These are phyloP conservation scores for Elephantulus edwardii DNA, from an alignment of 2,113 vertebrate genomes.

Conservation along the genomic window DNA sequence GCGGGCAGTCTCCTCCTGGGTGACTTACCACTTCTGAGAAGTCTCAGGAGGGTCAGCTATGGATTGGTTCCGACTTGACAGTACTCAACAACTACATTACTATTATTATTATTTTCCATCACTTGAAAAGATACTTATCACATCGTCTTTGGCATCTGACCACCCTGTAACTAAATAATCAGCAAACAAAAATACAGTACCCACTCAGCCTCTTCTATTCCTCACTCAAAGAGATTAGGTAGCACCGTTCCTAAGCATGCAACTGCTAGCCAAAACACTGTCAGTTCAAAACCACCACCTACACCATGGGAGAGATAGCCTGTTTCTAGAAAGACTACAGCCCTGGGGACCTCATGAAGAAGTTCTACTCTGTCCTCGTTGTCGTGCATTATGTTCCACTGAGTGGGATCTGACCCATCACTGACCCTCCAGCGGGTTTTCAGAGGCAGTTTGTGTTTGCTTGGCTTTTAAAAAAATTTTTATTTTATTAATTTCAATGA, in stretches of 20 bases:
- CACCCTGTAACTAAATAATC: neutral
- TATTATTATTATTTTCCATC: neutral
- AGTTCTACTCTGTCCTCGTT: too few species aligned
- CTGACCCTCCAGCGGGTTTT: too few species aligned
- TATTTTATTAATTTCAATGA: too few species aligned
- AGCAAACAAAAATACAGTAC: neutral
- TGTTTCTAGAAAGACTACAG: neutral
- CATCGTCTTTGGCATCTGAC: neutral
- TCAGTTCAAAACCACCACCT: neutral
- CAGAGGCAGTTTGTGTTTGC: too few species aligned
- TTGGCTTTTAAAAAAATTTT: too few species aligned
- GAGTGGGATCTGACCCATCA: too few species aligned
- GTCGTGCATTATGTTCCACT: too few species aligned
- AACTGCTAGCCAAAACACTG: neutral
- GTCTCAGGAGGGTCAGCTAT: too few species aligned
- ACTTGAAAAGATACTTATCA: neutral
- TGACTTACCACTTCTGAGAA: too few species aligned
- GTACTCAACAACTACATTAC: too few species aligned
- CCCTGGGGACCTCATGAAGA: neutral
- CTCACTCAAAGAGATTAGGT: neutral
- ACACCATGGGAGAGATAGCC: neutral
- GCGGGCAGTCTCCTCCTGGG: too few species aligned
- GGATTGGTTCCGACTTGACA: too few species aligned
- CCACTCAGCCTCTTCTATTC: neutral
- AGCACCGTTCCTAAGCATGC: neutral